Base-by-base conservation (phyloP, 2,113 vertebrate species). In the Cephalophus harveyi region DNA sequence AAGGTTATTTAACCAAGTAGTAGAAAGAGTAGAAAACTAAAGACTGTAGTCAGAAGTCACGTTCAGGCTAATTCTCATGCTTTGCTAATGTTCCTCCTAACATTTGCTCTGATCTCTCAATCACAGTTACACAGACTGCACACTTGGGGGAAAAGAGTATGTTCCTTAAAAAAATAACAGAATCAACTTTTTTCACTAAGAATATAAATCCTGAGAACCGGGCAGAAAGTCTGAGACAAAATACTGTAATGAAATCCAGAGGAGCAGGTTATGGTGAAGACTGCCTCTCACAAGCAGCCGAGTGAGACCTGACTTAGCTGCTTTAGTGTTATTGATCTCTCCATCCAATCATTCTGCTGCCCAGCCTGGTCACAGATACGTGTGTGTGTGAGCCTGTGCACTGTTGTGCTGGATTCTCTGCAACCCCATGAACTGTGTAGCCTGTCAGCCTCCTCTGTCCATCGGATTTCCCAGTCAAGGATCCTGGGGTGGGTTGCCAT, bases 1-100 rank as follows among this genome's bases (percentile, higher is more conserved):
- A 96, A 87, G 52, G 16, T 62, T 87, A 85, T 55, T 96, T 82
- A 87, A 76, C 54, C 50, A 95, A 97, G 40, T 17, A 67, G 40
- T 17, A 71, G 67, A 92, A 83, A 67, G 7, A 86, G 25, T 0
- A 62, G 36, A 60, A 92, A 82, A 81, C 17, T 76, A 19, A 89
- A 83, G 83, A 52, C 0, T 48, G 10, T 15, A 6, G 28, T 54
- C 27, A 36, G 50, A 93, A 97, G 82, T 96, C 57, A 88, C 19
- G 50, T 8, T 55, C 27, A 52, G 90, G 59, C 9, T 43, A 36
- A 67, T 86, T 91, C 78, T 90, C 74, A n/a, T 14, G 81, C 33
- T 92, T 97, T 89, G 67, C 79, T 88, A 92, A 89, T 30, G 55
- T 81, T 74, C 30, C 78, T 92, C 43, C 57, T 57, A n/a, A 54